Evolutionary conservation across 2,888 invertebrate genomes (phyloP), one percentile per base, ranked within the genome.

Genomic region (Eupithecia inturbata): DNA sequence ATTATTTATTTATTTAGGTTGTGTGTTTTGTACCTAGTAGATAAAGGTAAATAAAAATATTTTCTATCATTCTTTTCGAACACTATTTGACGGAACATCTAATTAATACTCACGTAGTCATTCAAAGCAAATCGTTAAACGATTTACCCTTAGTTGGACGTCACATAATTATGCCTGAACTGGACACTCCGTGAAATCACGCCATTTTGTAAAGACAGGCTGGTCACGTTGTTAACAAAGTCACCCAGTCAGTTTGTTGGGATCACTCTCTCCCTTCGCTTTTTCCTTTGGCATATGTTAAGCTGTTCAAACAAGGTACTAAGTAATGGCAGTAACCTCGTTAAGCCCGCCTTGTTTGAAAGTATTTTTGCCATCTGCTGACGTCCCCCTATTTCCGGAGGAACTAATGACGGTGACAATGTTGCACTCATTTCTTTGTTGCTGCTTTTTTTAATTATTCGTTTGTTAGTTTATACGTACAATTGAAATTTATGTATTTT

Each of bases 361-460:
- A 84, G 85, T 85, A 85, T 86, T 85, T 85, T 84, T 76, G 84
- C 80, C 74, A 41, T 78, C 72, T 81, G 77, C 78, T 84, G 87
- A 86, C 87, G 84, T 85, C 84, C 81, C 82, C 83, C 74, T 78
- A 80, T 84, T 89, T 89, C 89, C 89, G 88, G 82, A 79, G 77
- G 77, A 72, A 76, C 82, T 88, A 88, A 88, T 85, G 88, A 88
- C 81, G 67, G 71, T 76, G 76, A 70, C 71, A 70, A 77, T 74
- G 79, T 78, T 78, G 62, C 77, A 79, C 76, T 81, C 79, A 77
- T 80, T 79, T 77, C 77, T 80, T 67, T 68, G 70, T 75, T 75
- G 72, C 67, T 75, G 10, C 75, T 72, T 64, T 28, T 22, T n/a
- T n/a, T n/a, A n/a, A n/a, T n/a, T n/a, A n/a, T n/a, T 53, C 53